A percentile compares a stretch with the other conserved stretches of the same genome.
Conservation (phyloP, 2,888 invertebrate genomes). For the Entomobrya multifasciata region DNA sequence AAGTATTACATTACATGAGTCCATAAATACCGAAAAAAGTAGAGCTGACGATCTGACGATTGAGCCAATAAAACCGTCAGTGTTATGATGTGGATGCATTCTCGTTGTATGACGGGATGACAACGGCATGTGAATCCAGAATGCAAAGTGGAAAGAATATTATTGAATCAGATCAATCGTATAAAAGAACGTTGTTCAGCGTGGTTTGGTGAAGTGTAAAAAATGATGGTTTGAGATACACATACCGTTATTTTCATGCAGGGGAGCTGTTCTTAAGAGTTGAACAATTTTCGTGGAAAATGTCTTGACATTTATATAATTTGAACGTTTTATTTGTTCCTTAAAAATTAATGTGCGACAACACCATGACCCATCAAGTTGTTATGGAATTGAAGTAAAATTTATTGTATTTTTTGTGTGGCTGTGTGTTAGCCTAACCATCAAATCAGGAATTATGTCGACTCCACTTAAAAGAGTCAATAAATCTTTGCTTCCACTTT, state of each 20-base stretch:
- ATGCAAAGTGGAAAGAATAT: conserved; percentile 16
- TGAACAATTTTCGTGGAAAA: conserved; percentile 23
- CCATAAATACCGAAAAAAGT: conserved; percentile 53
- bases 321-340: conserved; percentile 17
- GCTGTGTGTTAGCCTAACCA: conserved; percentile 54
- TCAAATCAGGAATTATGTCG: conserved; percentile 50
- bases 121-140: conserved; percentile 1
- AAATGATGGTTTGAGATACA: too few relatives aligned
- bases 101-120: not conserved
- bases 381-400: conserved; percentile 7
- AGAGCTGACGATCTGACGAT: conserved; percentile 47
- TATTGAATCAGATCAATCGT: not conserved
- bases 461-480: conserved; percentile 66
- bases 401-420: conserved; percentile 54
- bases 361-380: conserved; percentile 37
- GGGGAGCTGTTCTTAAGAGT: too few relatives aligned
- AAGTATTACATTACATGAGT: conserved; percentile 46
- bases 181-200: too few relatives aligned
- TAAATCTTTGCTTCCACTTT: conserved; percentile 61
- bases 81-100: not conserved
- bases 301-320: not conserved
- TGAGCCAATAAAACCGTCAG: conserved; percentile 41
- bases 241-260: too few relatives aligned
- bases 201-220: too few relatives aligned
- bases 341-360: conserved; percentile 42